Evolutionary conservation across 2,113 vertebrate species (phyloP), one percentile per base, ranked within the genome.

Genomic region (Rissa tridactyla): DNA sequence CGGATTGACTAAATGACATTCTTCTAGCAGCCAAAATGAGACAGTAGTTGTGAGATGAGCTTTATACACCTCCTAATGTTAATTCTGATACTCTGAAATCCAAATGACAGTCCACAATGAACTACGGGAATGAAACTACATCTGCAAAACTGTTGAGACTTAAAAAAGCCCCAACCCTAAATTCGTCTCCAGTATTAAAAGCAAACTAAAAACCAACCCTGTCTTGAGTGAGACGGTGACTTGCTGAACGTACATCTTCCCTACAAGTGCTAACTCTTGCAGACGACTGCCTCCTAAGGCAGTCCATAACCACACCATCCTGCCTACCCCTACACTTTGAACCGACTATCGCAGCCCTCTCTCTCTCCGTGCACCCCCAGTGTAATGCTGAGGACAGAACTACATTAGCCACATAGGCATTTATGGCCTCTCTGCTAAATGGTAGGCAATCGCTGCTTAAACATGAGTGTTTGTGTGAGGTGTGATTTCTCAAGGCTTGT

Each of bases 1-100:
- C 7, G 21, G 54, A 72, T 84, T 91, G 95, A 62, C 60, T 79
- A 71, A 82, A 77, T 81, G 32, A 83, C n/a, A 65, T 96, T 76
- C 66, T 97, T 94, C 55, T 27, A 69, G 80, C 49, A 92, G 61
- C 22, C 46, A 94, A 91, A 89, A 86, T 46, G 44, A 89, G 52
- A 86, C 27, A 82, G 66, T 46, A 69, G 65, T 51, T 90, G n/a
- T 44, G 57, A 90, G 22, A 78, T 32, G 54, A 81, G 44, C 40
- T 82, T 94, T 85, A 60, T 58, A 75, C 12, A 71, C 21, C 34
- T 71, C 47, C 54, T 80, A 30, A 49, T 42, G 30, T 42, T 82
- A 77, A 75, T 90, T 91, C 40, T 72, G 29, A 54, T 70, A 62
- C 42, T 69, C 81, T 61, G 76, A 95, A 91, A 96, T 61, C 77